Percentiles rank a stretch among this genome's conserved stretches.
Evolutionary conservation across 2,797 vertebrate genomes (phyloP).

Genomic region (Typhlichthys subterraneus): DNA sequence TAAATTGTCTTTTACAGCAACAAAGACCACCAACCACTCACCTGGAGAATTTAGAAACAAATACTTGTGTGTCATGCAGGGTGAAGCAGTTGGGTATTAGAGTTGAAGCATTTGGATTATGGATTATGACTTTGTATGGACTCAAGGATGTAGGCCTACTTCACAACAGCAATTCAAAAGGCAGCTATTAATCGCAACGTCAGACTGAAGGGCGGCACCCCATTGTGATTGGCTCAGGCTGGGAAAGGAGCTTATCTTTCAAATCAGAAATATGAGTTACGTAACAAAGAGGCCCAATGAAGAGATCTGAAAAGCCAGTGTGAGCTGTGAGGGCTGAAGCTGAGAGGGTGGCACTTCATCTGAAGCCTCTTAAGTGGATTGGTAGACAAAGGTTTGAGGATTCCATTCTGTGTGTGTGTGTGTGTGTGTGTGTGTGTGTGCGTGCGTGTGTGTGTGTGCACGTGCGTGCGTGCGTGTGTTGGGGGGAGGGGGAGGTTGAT

Average conservation of each 20-base stretch:
- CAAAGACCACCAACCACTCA: constrained; percentile 29
- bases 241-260: constrained; percentile 41
- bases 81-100: constrained; percentile 41
- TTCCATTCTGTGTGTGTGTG: neutral
- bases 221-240: constrained; percentile 46
- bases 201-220: constrained; percentile 39
- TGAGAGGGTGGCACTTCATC: constrained; percentile 52
- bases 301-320: constrained; percentile 42
- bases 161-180: constrained; percentile 51
- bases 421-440: neutral
- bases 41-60: constrained; percentile 30
- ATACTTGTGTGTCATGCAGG: constrained; percentile 21
- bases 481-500: neutral
- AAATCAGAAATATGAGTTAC: constrained; percentile 58
- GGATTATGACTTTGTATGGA: constrained; percentile 49
- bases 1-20: constrained; percentile 26
- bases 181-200: constrained; percentile 44
- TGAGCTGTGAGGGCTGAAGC: constrained; percentile 49
- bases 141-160: constrained; percentile 36
- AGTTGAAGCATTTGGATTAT: constrained; percentile 49
- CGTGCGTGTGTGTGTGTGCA: too few species aligned
- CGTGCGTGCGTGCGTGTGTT: neutral
- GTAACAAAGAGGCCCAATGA: constrained; percentile 49
- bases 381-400: constrained; percentile 26
- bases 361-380: constrained; percentile 62